Evolutionary conservation across 2,797 vertebrate genomes (phyloP).

Genomic region (Calcarius lapponicus): DNA sequence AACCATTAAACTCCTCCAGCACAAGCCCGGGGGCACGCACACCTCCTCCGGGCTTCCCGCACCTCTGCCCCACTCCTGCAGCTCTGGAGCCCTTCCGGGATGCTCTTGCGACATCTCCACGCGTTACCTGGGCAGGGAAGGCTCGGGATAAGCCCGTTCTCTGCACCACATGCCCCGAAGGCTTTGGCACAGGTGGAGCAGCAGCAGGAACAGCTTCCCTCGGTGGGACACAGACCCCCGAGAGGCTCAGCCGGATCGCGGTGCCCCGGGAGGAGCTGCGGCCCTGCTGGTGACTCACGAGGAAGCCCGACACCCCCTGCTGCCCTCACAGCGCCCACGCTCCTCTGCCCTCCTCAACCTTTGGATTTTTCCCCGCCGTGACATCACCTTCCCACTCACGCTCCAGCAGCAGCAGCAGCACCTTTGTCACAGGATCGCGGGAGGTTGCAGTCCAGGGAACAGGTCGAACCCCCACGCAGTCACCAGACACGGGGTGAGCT

Average conservation of each 20-base stretch:
- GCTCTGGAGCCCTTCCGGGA: neutral
- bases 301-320: neutral
- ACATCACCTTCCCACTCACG: neutral
- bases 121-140: fast-evolving
- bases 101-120: neutral
- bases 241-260: fast-evolving
- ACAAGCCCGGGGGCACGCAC: fast-evolving
- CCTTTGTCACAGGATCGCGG: neutral
- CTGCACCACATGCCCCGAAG: fast-evolving
- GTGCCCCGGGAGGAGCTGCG: neutral
- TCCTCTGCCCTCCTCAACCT: slow-evolving; percentile 1
- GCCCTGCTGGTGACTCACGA: fast-evolving
- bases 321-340: neutral
- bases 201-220: neutral
- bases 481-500: neutral
- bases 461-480: fast-evolving
- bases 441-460: neutral
- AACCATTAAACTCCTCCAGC: neutral
- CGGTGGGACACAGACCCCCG: fast-evolving
- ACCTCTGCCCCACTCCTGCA: neutral
- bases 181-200: neutral
- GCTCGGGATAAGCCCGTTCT: neutral
- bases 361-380: neutral
- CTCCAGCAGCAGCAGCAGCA: neutral
- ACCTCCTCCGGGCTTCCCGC: neutral